A percentile compares a stretch with the other conserved stretches of the same genome.
These are phyloP conservation scores for Lumbricus terrestris DNA, from an alignment of 2,888 invertebrate genomes.

Conservation along the genomic window DNA sequence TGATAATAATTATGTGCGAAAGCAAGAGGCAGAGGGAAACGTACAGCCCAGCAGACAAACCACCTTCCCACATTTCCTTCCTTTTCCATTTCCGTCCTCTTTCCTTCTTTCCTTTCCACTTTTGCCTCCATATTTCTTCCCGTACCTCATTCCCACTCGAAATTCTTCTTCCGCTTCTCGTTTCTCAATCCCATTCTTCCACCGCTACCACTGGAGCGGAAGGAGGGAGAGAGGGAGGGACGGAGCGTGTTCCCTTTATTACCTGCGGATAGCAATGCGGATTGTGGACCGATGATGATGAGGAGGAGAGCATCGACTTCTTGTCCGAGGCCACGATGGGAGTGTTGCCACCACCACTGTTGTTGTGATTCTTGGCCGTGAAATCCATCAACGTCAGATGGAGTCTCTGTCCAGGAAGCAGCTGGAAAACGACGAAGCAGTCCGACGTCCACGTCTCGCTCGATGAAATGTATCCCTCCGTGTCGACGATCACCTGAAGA, in stretches of 20 bases:
- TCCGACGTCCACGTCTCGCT: not conserved
- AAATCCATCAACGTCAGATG: slow-evolving; percentile 34
- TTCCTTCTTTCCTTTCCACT: not conserved
- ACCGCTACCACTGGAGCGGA: not conserved
- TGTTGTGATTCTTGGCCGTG: slow-evolving; percentile 5
- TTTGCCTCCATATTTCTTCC: not conserved
- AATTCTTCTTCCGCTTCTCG: not conserved
- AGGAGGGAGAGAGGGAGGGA: not conserved
- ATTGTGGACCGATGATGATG: no score
- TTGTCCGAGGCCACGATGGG: not conserved
- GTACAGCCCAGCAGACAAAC: no score
- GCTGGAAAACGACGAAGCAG: slow-evolving; percentile 22
- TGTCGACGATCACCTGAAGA: slow-evolving; percentile 9
- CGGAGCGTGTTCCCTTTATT: not conserved
- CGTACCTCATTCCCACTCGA: not conserved
- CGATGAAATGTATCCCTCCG: slow-evolving; percentile 16
- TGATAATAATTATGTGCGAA: no score
- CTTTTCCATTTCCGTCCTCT: no score
- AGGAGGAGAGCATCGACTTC: not conserved
- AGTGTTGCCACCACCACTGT: no score
- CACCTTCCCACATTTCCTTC: no score
- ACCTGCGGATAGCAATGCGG: not conserved
- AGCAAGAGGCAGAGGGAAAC: no score
- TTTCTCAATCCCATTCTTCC: not conserved
- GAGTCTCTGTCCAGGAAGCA: slow-evolving; percentile 33